Base-by-base conservation (phyloP, 92 coral and sea anemone genomes). In the Palythoa caribaeorum region DNA sequence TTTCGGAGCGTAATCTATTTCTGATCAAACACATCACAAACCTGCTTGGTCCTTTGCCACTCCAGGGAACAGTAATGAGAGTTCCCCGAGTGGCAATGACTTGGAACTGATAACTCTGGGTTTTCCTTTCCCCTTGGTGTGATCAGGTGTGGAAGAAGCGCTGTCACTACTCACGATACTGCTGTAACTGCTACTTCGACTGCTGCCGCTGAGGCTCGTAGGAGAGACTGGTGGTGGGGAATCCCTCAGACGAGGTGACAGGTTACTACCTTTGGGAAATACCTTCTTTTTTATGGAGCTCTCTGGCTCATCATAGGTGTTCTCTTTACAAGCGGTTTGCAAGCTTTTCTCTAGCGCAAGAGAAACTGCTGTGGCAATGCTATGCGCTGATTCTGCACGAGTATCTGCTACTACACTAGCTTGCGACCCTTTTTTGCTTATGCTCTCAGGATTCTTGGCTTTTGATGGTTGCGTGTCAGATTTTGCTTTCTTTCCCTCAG, bases 151-250 rank as follows among this genome's bases (percentile, higher is more conserved):
- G 17, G 95, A 92, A 16, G 89, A 88, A 62, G 98, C 77, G 40
- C 96, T 92, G 36, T 96, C 98, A 77, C 96, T 93, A 73, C 99
- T 96, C 48, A 97, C 99, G 54, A 97, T 96, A 79, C 99, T 97
- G 77, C 99, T 97, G 85, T 97, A 95, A 86, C 99, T 97, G 76
- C 99, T 97, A 55, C 99, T 97, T 35, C 99, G 96, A 50, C 99
- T 96, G 86, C 99, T 95, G 48, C 97, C 98, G 80, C 96, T 96
- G 69, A 95, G 87, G 76, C 86, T 88, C 17, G 94, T 93, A 14
- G 99, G 96, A 37, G 98, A 95, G 47, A 79, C 78, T 38, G 94
- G 90, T 65, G 98, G 94, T 12, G 95, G 95, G 0, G 98, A 94
- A 55, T 96, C 98, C 10, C 96, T 86, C 89, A 93, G 93, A 6